A percentile compares a stretch with the other conserved stretches of the same genome.
Evolutionary conservation across 2,888 invertebrate species (phyloP).

Genomic region (Spodoptera exigua): DNA sequence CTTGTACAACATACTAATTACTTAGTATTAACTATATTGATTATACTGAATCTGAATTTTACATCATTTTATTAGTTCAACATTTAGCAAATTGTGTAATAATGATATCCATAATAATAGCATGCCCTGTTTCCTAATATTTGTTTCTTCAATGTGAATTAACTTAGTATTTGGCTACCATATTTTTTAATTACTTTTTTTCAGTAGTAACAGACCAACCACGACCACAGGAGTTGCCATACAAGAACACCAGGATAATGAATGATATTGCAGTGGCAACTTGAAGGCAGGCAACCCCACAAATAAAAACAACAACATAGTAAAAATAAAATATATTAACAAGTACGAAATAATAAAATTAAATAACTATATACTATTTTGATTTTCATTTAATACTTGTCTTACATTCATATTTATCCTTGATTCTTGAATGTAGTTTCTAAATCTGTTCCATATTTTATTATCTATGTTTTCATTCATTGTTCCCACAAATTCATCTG

Average conservation of each 20-base stretch:
- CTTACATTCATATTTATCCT: slow-evolving; percentile 98
- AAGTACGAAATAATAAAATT: slow-evolving; percentile 58
- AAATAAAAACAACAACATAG: slow-evolving; percentile 43
- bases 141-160: background rate
- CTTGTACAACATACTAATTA: no score
- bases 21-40: no score
- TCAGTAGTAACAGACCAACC: slow-evolving; percentile 80
- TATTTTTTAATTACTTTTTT: slow-evolving; percentile 49
- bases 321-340: slow-evolving; percentile 45
- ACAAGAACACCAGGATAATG: slow-evolving; percentile 38
- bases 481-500: slow-evolving; percentile 55
- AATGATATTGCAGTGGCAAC: slow-evolving; percentile 37
- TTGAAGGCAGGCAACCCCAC: slow-evolving; percentile 16
- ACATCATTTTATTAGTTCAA: no score
- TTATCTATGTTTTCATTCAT: slow-evolving; percentile 68
- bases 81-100: no score
- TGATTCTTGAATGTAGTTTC: slow-evolving; percentile 91
- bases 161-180: background rate
- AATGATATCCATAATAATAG: no score
- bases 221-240: slow-evolving; percentile 48
- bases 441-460: slow-evolving; percentile 87
- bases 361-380: slow-evolving; percentile 76
- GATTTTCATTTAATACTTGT: slow-evolving; percentile 93
- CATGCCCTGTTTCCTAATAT: no score
- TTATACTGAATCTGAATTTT: no score